These are phyloP conservation scores for Lepeophtheirus salmonis DNA, from an alignment of 1,140 invertebrate genomes.

Conservation along the genomic window DNA sequence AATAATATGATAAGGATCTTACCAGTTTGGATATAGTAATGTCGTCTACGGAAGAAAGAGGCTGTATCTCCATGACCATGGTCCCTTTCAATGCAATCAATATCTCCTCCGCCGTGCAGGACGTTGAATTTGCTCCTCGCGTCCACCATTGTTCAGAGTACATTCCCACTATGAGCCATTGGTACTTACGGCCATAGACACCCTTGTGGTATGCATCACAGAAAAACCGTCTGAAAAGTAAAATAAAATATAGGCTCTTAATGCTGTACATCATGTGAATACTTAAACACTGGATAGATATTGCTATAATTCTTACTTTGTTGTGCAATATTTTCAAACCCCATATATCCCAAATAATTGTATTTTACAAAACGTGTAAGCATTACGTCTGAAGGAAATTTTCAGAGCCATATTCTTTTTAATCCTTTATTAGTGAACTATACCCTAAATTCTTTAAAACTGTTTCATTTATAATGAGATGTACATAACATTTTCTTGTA, in stretches of 20 bases:
- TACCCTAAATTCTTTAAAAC: neutral
- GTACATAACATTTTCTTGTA: neutral
- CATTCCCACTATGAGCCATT: slow-evolving; percentile 58
- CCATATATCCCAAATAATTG: no score
- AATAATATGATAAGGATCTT: no score
- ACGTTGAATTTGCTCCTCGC: neutral
- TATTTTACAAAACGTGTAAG: no score
- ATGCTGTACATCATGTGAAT: no score
- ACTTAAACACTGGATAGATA: no score
- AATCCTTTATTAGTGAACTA: neutral
- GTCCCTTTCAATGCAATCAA: neutral
- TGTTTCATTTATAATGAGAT: neutral
- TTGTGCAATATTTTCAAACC: no score
- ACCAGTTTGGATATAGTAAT: neutral
- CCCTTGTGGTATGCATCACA: slow-evolving; percentile 56
- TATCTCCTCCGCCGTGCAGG: neutral
- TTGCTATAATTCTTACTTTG: no score
- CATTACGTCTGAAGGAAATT: no score
- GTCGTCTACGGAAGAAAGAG: neutral
- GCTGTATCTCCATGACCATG: neutral
- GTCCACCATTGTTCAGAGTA: slow-evolving; percentile 1
- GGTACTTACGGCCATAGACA: slow-evolving; percentile 75
- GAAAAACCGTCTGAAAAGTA: slow-evolving; percentile 50
- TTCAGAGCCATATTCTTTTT: neutral
- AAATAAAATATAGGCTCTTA: neutral